Percentiles rank a stretch among this genome's conserved stretches.
Evolutionary conservation across 2,888 invertebrate species (phyloP).

Genomic region (Drosophila fulvimacula): DNA sequence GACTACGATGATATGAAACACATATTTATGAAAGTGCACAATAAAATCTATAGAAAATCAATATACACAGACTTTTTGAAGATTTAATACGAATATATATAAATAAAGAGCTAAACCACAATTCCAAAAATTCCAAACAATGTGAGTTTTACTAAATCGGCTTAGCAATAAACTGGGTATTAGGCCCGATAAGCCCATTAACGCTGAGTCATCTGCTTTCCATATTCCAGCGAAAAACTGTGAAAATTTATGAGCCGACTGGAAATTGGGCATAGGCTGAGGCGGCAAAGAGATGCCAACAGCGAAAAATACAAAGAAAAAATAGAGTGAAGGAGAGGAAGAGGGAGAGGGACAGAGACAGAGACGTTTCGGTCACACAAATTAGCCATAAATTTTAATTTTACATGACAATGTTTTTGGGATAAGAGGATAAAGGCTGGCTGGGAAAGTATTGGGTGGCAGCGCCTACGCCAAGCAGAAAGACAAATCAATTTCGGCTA

Average conservation of each 20-base stretch:
- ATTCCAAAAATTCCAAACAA: conserved; percentile 35
- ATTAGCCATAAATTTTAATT: conserved; percentile 81
- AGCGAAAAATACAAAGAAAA: conserved; percentile 11
- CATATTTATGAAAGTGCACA: conserved; percentile 53
- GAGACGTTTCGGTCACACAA: conserved; percentile 61
- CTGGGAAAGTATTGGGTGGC: conserved; percentile 18
- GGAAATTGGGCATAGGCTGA: conserved; percentile 31
- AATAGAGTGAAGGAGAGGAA: not conserved
- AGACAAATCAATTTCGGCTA: conserved; percentile 70
- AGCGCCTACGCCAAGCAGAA: conserved; percentile 50
- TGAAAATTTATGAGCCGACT: conserved; percentile 58
- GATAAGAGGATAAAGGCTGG: conserved; percentile 30
- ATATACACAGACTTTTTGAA: conserved; percentile 53
- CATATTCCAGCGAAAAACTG: conserved; percentile 55
- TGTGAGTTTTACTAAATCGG: conserved; percentile 15
- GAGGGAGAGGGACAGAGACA: not conserved
- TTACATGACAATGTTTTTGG: conserved; percentile 72
- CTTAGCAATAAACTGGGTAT: conserved; percentile 16
- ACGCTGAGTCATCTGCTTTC: conserved; percentile 28
- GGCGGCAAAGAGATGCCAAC: conserved; percentile 33
- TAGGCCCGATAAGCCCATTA: conserved; percentile 33
- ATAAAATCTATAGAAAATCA: conserved; percentile 28
- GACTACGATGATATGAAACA: conserved; percentile 19
- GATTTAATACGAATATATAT: not conserved
- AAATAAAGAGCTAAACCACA: conserved; percentile 43